A percentile compares a stretch with the other conserved stretches of the same genome.
Conservation (phyloP, 2,888 invertebrate genomes). For the Eristalis arbustorum region DNA sequence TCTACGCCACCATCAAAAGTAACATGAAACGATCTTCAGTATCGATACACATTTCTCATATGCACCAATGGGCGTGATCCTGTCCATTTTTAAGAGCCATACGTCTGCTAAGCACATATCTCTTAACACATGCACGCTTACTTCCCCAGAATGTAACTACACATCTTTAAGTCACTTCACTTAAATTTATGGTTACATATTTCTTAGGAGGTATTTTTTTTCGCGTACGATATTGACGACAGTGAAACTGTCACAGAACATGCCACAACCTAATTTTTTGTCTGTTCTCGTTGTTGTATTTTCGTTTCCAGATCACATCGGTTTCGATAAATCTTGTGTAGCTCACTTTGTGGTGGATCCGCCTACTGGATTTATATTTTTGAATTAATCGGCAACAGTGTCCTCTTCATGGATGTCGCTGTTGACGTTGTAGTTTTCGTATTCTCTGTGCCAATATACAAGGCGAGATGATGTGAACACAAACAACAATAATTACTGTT, state of each 20-base stretch:
- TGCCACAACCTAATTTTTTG: conserved; percentile 70
- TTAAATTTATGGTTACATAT: conserved; percentile 59
- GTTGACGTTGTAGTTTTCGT: neutral
- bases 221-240: conserved; percentile 68
- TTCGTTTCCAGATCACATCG: conserved; percentile 64
- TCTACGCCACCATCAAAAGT: neutral
- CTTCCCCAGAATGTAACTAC: conserved; percentile 53
- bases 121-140: conserved; percentile 40
- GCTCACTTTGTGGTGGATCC: conserved; percentile 44
- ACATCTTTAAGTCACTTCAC: conserved; percentile 67
- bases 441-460: neutral
- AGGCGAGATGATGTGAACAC: conserved; percentile 42
- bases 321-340: conserved; percentile 63
- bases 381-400: conserved; percentile 58
- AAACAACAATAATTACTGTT: conserved; percentile 48
- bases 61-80: conserved; percentile 48
- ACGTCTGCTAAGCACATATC: conserved; percentile 51
- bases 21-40: conserved; percentile 29
- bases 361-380: conserved; percentile 63
- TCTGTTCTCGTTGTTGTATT: conserved; percentile 64
- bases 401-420: conserved; percentile 9
- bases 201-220: conserved; percentile 57
- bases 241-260: conserved; percentile 65
- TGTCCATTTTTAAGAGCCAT: conserved; percentile 47
- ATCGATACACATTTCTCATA: conserved; percentile 26